A percentile compares a stretch with the other conserved stretches of the same genome.
phyloP scores from a whole-genome alignment of 2,888 invertebrate genomes.

The Merodon equestris region DNA sequence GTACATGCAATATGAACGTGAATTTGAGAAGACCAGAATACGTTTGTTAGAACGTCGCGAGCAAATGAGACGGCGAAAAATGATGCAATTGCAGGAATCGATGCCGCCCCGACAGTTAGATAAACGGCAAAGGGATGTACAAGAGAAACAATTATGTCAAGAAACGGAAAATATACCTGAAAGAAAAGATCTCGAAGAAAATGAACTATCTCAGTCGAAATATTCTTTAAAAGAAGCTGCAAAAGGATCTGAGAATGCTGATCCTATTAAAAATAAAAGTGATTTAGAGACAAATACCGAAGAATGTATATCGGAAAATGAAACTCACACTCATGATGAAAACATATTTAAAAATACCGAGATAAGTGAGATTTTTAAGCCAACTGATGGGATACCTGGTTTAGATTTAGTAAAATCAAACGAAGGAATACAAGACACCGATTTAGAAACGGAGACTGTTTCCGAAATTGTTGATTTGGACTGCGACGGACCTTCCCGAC shows the following conservation, averaged over 20 bases:
- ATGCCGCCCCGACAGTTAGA: no score
- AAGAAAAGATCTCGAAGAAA: neutral
- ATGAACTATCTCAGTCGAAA: no score
- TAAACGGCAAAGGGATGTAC: neutral
- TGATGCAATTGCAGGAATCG: slow-evolving; percentile 68
- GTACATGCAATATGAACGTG: slow-evolving; percentile 91
- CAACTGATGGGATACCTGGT: slow-evolving; percentile 83
- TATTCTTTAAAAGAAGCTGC: no score
- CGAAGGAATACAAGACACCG: slow-evolving; percentile 73
- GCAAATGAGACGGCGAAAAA: slow-evolving; percentile 85
- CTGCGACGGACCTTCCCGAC: slow-evolving; percentile 45
- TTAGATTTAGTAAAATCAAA: slow-evolving; percentile 83
- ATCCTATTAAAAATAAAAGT: slow-evolving; percentile 37
- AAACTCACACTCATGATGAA: slow-evolving; percentile 2
- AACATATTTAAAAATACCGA: slow-evolving; percentile 33
- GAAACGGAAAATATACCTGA: neutral
- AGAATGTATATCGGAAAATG: no score
- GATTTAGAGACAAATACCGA: no score
- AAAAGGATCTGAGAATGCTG: slow-evolving; percentile 71
- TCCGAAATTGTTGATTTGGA: slow-evolving; percentile 65
- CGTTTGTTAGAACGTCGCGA: slow-evolving; percentile 89
- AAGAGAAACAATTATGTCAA: no score
- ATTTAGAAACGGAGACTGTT: slow-evolving; percentile 60
- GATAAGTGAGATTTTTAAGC: slow-evolving; percentile 74
- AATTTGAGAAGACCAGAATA: slow-evolving; percentile 91